These are phyloP conservation scores for Etheostoma perlongum DNA, from an alignment of 2,797 vertebrate genomes.

Conservation along the genomic window DNA sequence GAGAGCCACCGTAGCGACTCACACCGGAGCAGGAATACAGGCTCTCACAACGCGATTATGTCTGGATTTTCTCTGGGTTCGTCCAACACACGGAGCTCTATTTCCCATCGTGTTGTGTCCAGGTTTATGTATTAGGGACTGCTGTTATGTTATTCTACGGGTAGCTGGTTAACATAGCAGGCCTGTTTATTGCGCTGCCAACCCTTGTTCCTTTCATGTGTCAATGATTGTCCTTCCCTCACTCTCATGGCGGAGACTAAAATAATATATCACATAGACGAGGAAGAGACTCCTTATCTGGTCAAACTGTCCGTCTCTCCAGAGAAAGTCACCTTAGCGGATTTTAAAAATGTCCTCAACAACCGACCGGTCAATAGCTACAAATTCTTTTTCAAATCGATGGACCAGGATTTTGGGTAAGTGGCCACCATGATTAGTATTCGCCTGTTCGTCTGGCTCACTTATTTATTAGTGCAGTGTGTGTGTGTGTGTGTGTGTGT, in stretches of 20 bases:
- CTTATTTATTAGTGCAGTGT: constrained; percentile 17
- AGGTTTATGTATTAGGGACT: constrained; percentile 62
- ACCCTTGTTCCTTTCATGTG: constrained; percentile 81
- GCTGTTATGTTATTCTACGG: constrained; percentile 75
- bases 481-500: background rate
- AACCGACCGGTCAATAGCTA: constrained; percentile 95
- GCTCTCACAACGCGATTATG: constrained; percentile 81
- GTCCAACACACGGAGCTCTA: constrained; percentile 64
- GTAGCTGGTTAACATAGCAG: constrained; percentile 77
- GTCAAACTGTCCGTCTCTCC: constrained; percentile 95
- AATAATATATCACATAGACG: constrained; percentile 99
- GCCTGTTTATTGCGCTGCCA: constrained; percentile 79
- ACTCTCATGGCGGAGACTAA: constrained; percentile 98
- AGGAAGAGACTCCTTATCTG: constrained; percentile 98
- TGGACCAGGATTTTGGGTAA: constrained; percentile 99
- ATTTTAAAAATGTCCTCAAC: constrained; percentile 99
- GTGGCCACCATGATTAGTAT: constrained; percentile 66
- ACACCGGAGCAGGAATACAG: constrained; percentile 80
- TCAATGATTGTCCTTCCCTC: constrained; percentile 85
- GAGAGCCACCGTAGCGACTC: constrained; percentile 82
- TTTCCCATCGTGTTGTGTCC: constrained; percentile 59
- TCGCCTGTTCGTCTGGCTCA: constrained; percentile 32
- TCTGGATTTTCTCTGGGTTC: constrained; percentile 66
- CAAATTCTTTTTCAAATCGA: constrained; percentile 99
- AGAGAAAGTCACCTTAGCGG: constrained; percentile 95